These are phyloP conservation scores for Tachina lurida DNA, from an alignment of 2,888 invertebrate species.

Conservation along the genomic window DNA sequence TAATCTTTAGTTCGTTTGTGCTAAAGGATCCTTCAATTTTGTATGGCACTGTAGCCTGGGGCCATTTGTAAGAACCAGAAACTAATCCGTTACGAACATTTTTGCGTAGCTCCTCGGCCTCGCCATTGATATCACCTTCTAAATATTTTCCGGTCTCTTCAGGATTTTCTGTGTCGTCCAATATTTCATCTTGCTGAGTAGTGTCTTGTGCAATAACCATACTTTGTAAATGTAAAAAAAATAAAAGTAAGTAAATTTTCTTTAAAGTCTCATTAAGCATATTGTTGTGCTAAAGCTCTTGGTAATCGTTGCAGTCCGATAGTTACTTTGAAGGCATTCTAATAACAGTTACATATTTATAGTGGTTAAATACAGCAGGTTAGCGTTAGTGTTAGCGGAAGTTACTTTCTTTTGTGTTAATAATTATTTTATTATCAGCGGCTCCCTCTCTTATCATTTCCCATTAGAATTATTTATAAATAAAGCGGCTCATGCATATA, in stretches of 20 bases:
- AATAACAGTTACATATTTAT: slow-evolving; percentile 39
- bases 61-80: slow-evolving; percentile 85
- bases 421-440: slow-evolving; percentile 44
- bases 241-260: slow-evolving; percentile 26
- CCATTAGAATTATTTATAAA: slow-evolving; percentile 42
- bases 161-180: slow-evolving; percentile 85
- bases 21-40: slow-evolving; percentile 86
- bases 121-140: slow-evolving; percentile 90
- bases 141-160: slow-evolving; percentile 91
- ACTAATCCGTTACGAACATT: slow-evolving; percentile 85
- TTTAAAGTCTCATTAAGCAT: slow-evolving; percentile 37
- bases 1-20: slow-evolving; percentile 84
- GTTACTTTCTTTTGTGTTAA: slow-evolving; percentile 63
- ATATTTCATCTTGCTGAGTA: not conserved
- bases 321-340: not conserved
- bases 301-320: slow-evolving; percentile 2
- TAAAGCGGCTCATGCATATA: slow-evolving; percentile 12
- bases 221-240: slow-evolving; percentile 13
- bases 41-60: slow-evolving; percentile 88
- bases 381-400: slow-evolving; percentile 46
- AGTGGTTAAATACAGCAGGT: not conserved
- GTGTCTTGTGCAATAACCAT: not conserved
- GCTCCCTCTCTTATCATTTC: slow-evolving; percentile 26
- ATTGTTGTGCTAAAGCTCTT: not conserved
- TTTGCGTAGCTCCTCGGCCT: slow-evolving; percentile 76